A percentile compares a stretch with the other conserved stretches of the same genome.
Evolutionary conservation across 2,888 invertebrate species (phyloP).

Genomic region (Melanotus villosus): DNA sequence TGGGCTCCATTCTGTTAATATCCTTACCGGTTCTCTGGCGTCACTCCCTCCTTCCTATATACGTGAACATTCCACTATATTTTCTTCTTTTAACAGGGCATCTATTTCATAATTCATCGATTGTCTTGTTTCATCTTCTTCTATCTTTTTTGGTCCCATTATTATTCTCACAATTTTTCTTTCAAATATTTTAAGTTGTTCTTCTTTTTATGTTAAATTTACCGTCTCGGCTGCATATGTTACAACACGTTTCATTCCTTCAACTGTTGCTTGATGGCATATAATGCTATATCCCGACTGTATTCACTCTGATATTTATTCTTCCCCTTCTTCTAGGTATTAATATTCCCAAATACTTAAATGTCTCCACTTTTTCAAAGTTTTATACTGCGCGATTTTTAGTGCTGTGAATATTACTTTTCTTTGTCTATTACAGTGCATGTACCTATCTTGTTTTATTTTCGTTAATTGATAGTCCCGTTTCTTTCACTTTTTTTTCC

Average conservation of each 20-base stretch:
- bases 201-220: constrained; percentile 9
- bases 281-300: neutral
- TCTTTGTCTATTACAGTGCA: constrained; percentile 2
- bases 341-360: constrained; percentile 6
- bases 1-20: constrained; percentile 16
- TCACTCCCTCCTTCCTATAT: constrained; percentile 9
- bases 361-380: constrained; percentile 16
- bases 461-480: neutral
- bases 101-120: constrained; percentile 17
- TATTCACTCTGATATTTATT: constrained; percentile 13
- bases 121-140: constrained; percentile 17
- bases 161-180: constrained; percentile 17
- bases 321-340: constrained; percentile 8
- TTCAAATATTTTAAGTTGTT: constrained; percentile 15
- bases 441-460: constrained; percentile 1
- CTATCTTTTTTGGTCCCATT: constrained; percentile 14
- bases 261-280: neutral
- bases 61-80: neutral
- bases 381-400: neutral
- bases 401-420: constrained; percentile 3
- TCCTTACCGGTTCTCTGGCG: constrained; percentile 9
- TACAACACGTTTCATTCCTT: neutral
- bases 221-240: constrained; percentile 9
- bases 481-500: constrained; percentile 8
- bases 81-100: constrained; percentile 10